Evolutionary conservation across 1,140 invertebrate species (phyloP).

Genomic region (Drepana arcuata): DNA sequence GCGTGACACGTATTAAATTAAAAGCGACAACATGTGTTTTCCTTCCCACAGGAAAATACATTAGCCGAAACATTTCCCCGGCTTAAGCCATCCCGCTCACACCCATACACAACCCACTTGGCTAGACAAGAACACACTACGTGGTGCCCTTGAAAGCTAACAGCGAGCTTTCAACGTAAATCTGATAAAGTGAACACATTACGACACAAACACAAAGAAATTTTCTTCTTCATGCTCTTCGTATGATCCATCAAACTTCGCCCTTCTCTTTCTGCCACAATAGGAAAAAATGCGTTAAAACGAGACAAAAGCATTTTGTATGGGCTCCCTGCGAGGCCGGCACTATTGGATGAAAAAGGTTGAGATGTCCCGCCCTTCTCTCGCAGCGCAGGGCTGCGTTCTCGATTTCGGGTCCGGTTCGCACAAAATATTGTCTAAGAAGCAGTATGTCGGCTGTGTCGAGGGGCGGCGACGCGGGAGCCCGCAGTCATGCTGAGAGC

Average conservation of each 20-base stretch:
- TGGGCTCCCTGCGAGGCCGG: conserved; percentile 13
- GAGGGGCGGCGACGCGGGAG: conserved; percentile 65
- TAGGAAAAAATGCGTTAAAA: conserved; percentile 15
- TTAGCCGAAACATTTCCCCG: conserved; percentile 64
- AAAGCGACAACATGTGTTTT: conserved; percentile 70
- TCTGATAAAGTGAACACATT: conserved; percentile 67
- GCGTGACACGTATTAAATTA: conserved; percentile 69
- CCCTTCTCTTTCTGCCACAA: conserved; percentile 11
- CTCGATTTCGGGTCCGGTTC: conserved; percentile 34
- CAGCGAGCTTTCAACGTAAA: conserved; percentile 67
- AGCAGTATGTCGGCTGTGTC: conserved; percentile 55
- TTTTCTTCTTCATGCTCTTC: conserved; percentile 40
- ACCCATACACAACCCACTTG: conserved; percentile 4
- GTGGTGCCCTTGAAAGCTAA: conserved; percentile 54
- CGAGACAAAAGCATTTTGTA: conserved; percentile 20
- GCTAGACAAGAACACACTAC: conserved; percentile 26
- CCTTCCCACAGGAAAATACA: conserved; percentile 70
- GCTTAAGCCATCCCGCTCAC: conserved; percentile 24
- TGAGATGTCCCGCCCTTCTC: conserved; percentile 40
- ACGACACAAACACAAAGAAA: conserved; percentile 58
- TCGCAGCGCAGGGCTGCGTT: conserved; percentile 43
- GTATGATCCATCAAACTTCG: conserved; percentile 10
- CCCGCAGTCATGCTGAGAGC: conserved; percentile 67
- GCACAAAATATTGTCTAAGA: conserved; percentile 57
- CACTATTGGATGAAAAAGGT: conserved; percentile 56